Conservation (phyloP, 2,888 invertebrate genomes). For the Lottia scabra region DNA sequence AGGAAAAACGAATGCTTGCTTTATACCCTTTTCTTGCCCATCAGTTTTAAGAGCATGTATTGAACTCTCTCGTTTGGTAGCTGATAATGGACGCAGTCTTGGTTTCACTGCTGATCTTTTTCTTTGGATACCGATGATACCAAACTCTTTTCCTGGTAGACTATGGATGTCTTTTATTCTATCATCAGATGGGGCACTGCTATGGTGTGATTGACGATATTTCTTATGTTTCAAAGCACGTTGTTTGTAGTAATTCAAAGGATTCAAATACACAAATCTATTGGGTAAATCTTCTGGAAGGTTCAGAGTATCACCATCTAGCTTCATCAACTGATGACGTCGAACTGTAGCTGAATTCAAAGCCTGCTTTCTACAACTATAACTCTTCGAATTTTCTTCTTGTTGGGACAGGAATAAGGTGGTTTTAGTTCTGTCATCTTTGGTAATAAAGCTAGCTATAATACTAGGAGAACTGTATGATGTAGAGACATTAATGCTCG, state of each 20-base stretch:
- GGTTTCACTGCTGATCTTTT: background rate
- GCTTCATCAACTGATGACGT: background rate
- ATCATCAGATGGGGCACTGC: background rate
- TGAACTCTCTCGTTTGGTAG: too few species aligned
- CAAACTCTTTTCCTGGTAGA: background rate
- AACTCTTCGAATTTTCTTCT: constrained; percentile 33
- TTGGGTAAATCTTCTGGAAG: background rate
- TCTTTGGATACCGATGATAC: background rate
- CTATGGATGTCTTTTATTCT: background rate
- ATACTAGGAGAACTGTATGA: constrained; percentile 35
- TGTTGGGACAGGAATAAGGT: constrained; percentile 41
- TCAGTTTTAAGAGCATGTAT: background rate
- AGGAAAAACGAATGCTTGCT: background rate
- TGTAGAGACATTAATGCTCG: constrained; percentile 7
- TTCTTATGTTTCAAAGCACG: background rate
- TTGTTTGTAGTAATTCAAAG: background rate
- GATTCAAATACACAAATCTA: background rate
- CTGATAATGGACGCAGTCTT: background rate
- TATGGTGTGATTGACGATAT: background rate
- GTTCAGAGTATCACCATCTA: background rate
- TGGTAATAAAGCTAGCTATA: constrained; percentile 54
- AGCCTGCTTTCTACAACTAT: background rate
- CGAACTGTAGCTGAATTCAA: background rate
- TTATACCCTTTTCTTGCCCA: background rate
- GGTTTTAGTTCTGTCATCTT: constrained; percentile 50